Conservation (phyloP, 2,888 invertebrate genomes). For the Tineola bisselliella region DNA sequence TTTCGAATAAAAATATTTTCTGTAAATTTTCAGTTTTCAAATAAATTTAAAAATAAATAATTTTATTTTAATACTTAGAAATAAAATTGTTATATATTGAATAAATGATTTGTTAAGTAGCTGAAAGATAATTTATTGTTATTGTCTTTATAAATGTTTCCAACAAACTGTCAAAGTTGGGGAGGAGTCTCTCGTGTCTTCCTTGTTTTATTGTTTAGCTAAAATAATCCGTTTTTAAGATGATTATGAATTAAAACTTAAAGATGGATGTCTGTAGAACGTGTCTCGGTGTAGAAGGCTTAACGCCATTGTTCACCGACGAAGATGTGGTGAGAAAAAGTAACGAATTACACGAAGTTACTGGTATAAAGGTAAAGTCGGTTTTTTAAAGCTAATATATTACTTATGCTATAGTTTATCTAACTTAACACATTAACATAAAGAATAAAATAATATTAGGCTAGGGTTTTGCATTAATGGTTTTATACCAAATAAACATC, state of each 20-base stretch:
- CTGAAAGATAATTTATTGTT: too few species aligned
- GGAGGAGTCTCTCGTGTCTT: background rate
- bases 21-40: background rate
- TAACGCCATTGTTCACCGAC: slow-evolving; percentile 23
- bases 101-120: too few species aligned
- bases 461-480: too few species aligned
- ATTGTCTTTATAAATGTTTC: background rate
- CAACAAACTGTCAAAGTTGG: background rate
- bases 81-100: too few species aligned
- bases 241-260: background rate
- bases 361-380: slow-evolving; percentile 13
- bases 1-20: background rate
- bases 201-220: background rate
- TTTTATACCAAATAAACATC: too few species aligned
- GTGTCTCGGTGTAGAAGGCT: slow-evolving; percentile 24
- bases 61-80: too few species aligned
- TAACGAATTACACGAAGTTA: slow-evolving; percentile 2
- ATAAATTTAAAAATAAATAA: too few species aligned
- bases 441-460: too few species aligned
- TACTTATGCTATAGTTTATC: too few species aligned
- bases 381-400: too few species aligned
- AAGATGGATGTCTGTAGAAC: slow-evolving; percentile 24
- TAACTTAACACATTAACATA: too few species aligned
- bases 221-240: background rate
- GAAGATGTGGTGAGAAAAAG: background rate